Conservation (phyloP, 2,888 invertebrate species). For the Caenorhabditis sp. region DNA sequence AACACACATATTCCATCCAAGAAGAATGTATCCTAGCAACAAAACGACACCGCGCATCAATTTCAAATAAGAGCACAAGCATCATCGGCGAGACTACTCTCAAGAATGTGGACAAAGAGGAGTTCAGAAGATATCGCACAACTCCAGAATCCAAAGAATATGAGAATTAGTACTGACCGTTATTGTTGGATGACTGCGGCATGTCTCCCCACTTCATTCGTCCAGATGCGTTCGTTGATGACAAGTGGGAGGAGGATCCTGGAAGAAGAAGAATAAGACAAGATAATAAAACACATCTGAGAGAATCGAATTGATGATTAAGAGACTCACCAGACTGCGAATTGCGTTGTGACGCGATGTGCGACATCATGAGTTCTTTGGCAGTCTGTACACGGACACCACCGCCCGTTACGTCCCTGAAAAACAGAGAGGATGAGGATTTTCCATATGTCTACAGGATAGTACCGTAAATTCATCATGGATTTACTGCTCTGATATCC, state of each 20-base stretch:
- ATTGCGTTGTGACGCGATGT: slow-evolving; percentile 61
- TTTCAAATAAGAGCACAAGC: neutral
- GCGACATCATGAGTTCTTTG: slow-evolving; percentile 66
- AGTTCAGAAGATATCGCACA: neutral
- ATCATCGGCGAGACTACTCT: neutral
- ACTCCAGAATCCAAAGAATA: slow-evolving; percentile 6
- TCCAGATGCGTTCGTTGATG: slow-evolving; percentile 46
- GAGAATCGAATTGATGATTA: slow-evolving; percentile 15
- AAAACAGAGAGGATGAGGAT: slow-evolving; percentile 17
- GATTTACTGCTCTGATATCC: slow-evolving; percentile 67
- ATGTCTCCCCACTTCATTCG: slow-evolving; percentile 66
- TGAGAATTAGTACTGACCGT: slow-evolving; percentile 26
- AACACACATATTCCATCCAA: too few species aligned
- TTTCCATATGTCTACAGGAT: too few species aligned
- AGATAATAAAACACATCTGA: slow-evolving; percentile 33
- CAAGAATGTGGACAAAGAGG: neutral
- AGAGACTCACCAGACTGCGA: slow-evolving; percentile 52
- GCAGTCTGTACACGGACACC: slow-evolving; percentile 64
- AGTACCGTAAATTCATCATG: slow-evolving; percentile 72
- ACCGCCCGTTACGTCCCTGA: slow-evolving; percentile 60
- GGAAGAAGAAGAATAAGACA: too few species aligned
- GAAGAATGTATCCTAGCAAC: too few species aligned
- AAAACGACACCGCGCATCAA: too few species aligned
- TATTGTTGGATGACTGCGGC: slow-evolving; percentile 43
- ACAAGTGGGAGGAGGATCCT: slow-evolving; percentile 54